Percentiles rank a stretch among this genome's conserved stretches.
These are phyloP conservation scores for Gallinago undulata DNA, from an alignment of 2,113 vertebrate species.

Conservation along the genomic window DNA sequence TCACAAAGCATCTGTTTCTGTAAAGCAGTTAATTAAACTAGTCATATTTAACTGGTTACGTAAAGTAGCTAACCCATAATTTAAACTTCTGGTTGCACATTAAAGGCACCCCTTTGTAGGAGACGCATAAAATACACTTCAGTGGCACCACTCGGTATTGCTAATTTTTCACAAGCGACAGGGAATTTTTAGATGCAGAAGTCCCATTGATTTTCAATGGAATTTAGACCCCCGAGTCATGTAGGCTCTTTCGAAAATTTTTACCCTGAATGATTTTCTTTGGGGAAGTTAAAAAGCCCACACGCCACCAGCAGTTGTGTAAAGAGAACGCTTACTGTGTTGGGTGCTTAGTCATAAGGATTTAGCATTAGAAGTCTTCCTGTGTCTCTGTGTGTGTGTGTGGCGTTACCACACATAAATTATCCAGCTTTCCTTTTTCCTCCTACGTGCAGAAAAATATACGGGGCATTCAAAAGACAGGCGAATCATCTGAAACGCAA, in stretches of 20 bases:
- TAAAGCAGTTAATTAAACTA: slow-evolving; percentile 10
- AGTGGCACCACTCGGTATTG: neutral
- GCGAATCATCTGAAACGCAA: neutral
- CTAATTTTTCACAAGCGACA: neutral
- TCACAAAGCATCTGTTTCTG: neutral
- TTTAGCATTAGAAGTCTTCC: slow-evolving; percentile 33
- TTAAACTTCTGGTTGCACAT: neutral
- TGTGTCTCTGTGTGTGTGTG: slow-evolving; percentile 19
- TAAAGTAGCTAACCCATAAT: neutral
- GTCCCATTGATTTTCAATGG: slow-evolving; percentile 3
- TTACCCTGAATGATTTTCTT: slow-evolving; percentile 15
- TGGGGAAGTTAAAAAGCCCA: slow-evolving; percentile 16
- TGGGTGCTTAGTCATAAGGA: slow-evolving; percentile 45
- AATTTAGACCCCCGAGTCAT: neutral
- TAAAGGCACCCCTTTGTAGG: neutral
- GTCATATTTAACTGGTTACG: neutral
- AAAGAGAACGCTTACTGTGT: slow-evolving; percentile 22
- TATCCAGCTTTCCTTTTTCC: slow-evolving; percentile 48
- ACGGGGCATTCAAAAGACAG: neutral
- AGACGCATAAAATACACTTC: neutral
- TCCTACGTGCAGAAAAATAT: neutral
- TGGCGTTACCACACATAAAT: slow-evolving; percentile 64
- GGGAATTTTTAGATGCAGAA: neutral
- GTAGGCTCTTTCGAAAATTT: neutral
- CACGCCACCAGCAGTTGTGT: slow-evolving; percentile 26